These are phyloP conservation scores for Lucinisca nassula DNA, from an alignment of 2,888 invertebrate species.

Conservation along the genomic window DNA sequence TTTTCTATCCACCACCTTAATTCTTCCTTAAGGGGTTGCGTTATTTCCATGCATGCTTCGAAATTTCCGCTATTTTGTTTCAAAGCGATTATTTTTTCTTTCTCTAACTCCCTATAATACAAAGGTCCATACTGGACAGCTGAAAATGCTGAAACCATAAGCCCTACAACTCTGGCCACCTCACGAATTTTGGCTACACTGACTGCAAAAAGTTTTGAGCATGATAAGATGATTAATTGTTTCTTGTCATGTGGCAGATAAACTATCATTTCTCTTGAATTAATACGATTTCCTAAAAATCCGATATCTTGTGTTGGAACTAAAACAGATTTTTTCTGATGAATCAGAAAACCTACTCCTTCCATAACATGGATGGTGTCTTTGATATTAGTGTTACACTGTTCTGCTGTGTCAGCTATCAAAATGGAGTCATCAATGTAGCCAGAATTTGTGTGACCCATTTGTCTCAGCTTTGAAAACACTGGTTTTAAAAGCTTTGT, in stretches of 20 bases:
- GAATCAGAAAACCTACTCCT: slow-evolving; percentile 47
- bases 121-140: slow-evolving; percentile 23
- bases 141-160: slow-evolving; percentile 16
- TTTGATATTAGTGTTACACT: slow-evolving; percentile 38
- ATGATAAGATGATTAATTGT: background rate
- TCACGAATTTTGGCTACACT: no score
- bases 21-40: background rate
- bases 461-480: slow-evolving; percentile 37
- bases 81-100: slow-evolving; percentile 29
- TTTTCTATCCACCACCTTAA: slow-evolving; percentile 34
- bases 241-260: slow-evolving; percentile 30
- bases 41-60: background rate
- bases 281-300: slow-evolving; percentile 44
- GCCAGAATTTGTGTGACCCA: slow-evolving; percentile 40
- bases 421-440: slow-evolving; percentile 64
- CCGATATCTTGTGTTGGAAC: no score
- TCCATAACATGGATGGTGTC: slow-evolving; percentile 24
- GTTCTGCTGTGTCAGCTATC: slow-evolving; percentile 9
- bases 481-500: slow-evolving; percentile 65
- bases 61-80: slow-evolving; percentile 8
- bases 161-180: slow-evolving; percentile 27
- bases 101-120: slow-evolving; percentile 23
- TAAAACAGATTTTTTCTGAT: slow-evolving; percentile 50
- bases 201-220: no score
- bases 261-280: slow-evolving; percentile 51